Base-by-base conservation (phyloP, 1,140 invertebrate genomes). In the Parasteatoda tepidariorum region DNA sequence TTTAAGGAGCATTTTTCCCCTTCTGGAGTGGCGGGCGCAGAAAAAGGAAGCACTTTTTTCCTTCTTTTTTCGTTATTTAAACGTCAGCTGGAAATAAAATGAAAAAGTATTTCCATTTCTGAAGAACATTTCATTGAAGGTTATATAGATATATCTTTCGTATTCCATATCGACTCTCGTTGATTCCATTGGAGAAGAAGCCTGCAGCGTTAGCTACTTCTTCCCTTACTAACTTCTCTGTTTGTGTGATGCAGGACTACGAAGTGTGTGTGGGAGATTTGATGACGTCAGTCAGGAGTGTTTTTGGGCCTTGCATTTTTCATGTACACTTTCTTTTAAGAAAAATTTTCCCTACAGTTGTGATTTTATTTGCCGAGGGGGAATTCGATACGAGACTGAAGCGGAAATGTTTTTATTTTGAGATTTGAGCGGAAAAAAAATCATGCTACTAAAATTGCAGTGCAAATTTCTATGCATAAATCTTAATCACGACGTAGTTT, bases 51-150 rank as follows among this genome's bases (percentile, higher is more conserved):
- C 26, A 28, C 62, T 66, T 66, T 66, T 33, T n/a, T 2, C 26
- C 11, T 24, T 33, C 62, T 11, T 28, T 59, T 59, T 24, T 66
- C 26, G 26, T 66, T 59, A 59, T 59, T 59, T 59, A 59, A 59
- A 59, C 62, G 62, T 66, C 62, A 66, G 62, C 62, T 28, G 26
- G 62, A 66, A 66, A 66, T 66, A 66, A 66, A 33, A 33, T 33
- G 62, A 66, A 66, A 66, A 33, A 66, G 62, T 31, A 66, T 66
- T 66, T 66, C 62, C 62, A 66, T 66, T 66, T 66, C 31, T 66
- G 62, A 66, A 11, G 26, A 28, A 33, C 30, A 66, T 66, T 66
- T 66, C 62, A 66, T 28, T 18, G 30, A 24, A 15, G 30, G 26
- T 11, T n/a, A 59, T 59, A 66, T 66, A 33, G 57, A 59, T 59